Base-by-base conservation (phyloP, 2,113 vertebrate species). In the Lynx canadensis region DNA sequence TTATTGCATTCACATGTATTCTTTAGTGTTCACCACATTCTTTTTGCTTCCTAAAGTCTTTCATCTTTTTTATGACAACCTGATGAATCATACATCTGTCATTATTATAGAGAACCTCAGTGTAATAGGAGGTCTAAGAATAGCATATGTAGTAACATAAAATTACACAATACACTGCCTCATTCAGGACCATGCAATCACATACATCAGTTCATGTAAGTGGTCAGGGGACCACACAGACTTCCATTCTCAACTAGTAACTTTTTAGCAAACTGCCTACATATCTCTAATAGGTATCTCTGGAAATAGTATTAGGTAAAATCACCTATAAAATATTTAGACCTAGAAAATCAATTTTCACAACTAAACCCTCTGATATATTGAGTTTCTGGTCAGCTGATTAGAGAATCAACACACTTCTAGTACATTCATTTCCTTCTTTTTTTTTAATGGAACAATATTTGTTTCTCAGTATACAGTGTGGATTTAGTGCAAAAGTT, bases 91-190 rank as follows among this genome's bases (percentile, higher is more conserved):
- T n/a, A 33, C 18, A 55, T 84, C 96, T 98, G 90, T 94, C 95
- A 97, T 98, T 98, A 98, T 92, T 85, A 94, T 79, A 97, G 76
- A 97, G 96, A 94, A 84, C 15, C 60, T 68, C 60, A 81, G 41
- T 23, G 31, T 97, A 91, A 96, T 23, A 48, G 92, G 81, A 89
- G 78, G 74, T 96, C 97, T 97, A 83, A 68, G 36, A 89, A 85
- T 92, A 88, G 48, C 86, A 95, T 89, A 66, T 91, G 69, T 1
- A 90, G 68, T 84, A 97, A 95, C 97, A 93, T 29, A 69, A 50
- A 92, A 92, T 90, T 45, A 85, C 66, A 69, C 85, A 92, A 84
- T 71, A 83, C 94, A 63, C 52, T 68, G 55, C 19, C 31, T 86
- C n/a, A 96, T 0, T 87, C 60, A 94, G 69, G 45, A 88, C 80